A percentile compares a stretch with the other conserved stretches of the same genome.
phyloP scores from a whole-genome alignment of 2,888 invertebrate genomes.

The Camponotus fellah region DNA sequence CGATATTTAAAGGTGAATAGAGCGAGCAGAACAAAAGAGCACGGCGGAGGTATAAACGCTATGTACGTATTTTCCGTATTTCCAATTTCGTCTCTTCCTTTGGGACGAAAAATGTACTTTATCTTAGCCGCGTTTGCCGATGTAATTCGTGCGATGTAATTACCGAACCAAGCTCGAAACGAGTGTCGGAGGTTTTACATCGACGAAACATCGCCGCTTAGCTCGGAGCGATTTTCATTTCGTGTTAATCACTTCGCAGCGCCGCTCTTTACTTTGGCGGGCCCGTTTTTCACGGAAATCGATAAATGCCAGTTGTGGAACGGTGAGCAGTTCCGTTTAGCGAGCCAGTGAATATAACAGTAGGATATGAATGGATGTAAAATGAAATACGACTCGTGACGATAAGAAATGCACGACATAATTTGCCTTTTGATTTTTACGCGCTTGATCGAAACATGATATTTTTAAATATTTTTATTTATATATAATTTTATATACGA shows the following conservation, averaged over 20 bases:
- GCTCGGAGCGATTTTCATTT: slow-evolving; percentile 64
- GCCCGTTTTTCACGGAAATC: slow-evolving; percentile 62
- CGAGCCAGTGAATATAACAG: slow-evolving; percentile 56
- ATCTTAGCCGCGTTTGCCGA: slow-evolving; percentile 39
- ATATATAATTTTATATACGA: neutral
- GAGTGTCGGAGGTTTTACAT: slow-evolving; percentile 43
- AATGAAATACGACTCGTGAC: slow-evolving; percentile 22
- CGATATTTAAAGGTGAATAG: slow-evolving; percentile 13
- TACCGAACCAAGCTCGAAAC: slow-evolving; percentile 33
- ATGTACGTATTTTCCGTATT: neutral
- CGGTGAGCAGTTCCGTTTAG: slow-evolving; percentile 62
- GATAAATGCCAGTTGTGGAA: slow-evolving; percentile 61
- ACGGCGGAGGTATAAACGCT: neutral
- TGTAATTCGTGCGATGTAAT: slow-evolving; percentile 58
- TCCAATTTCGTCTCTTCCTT: slow-evolving; percentile 11
- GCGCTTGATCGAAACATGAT: neutral
- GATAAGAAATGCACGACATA: slow-evolving; percentile 21
- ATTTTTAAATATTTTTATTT: slow-evolving; percentile 1
- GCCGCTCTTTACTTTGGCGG: slow-evolving; percentile 62
- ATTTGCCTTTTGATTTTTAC: slow-evolving; percentile 18
- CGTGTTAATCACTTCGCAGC: slow-evolving; percentile 63
- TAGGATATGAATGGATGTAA: neutral
- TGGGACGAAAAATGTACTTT: slow-evolving; percentile 34
- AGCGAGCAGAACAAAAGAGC: neutral
- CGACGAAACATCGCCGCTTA: slow-evolving; percentile 58